Conservation (phyloP, 2,797 vertebrate species). For the Erethizon dorsatum region DNA sequence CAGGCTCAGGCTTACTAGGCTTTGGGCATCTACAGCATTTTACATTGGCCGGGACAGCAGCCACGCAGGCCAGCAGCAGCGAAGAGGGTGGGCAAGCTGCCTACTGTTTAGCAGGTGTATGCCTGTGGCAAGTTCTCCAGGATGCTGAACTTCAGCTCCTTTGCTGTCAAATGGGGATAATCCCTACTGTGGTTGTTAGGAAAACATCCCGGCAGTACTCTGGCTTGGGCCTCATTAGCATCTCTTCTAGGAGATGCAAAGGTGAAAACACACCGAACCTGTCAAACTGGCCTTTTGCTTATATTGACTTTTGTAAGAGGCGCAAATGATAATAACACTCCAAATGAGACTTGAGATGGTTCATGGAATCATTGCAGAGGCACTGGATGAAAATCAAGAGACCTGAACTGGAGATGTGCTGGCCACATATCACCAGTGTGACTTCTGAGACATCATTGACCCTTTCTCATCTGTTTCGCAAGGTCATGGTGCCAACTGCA, state of each 20-base stretch:
- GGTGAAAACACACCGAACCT: neutral
- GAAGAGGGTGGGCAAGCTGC: neutral
- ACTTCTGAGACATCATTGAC: slow-evolving; percentile 40
- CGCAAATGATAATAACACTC: slow-evolving; percentile 16
- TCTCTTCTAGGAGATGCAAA: neutral
- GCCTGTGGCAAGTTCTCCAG: neutral
- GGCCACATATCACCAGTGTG: neutral
- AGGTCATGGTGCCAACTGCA: neutral
- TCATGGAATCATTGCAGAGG: slow-evolving; percentile 23
- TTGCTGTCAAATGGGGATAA: neutral
- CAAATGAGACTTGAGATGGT: neutral
- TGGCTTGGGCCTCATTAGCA: neutral
- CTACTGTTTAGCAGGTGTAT: neutral
- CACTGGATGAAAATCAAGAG: neutral
- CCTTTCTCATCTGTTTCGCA: neutral
- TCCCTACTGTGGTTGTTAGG: neutral
- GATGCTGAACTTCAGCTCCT: neutral
- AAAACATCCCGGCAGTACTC: neutral
- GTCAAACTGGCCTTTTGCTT: neutral
- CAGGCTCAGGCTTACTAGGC: neutral
- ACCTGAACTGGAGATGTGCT: neutral
- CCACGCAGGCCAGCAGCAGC: neutral
- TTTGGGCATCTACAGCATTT: neutral
- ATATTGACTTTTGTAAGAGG: neutral
- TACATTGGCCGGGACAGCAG: neutral